Evolutionary conservation across 2,888 invertebrate genomes (phyloP), one percentile per base, ranked within the genome.

Genomic region (Trypoxylon attenuatum): DNA sequence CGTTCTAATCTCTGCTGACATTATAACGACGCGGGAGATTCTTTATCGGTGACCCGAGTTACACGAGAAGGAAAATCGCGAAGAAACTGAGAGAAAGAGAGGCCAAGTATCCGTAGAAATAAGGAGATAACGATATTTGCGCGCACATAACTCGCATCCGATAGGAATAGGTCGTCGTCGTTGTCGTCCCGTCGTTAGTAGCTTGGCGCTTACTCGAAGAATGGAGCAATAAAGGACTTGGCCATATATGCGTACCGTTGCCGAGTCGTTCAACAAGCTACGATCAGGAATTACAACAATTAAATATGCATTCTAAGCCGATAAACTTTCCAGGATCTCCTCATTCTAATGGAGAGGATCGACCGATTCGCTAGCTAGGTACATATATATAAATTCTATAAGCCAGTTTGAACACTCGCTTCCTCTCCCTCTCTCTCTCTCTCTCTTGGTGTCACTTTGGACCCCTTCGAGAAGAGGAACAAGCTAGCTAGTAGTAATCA

Each of bases 91-190:
- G 41, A 51, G 33, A 10, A 1, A 33, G 57, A 27, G 45, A 29
- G 39, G 41, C n/a, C 42, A 57, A 61, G 65, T 62, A 42, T 46
- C 33, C 52, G 58, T 60, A 50, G 72, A 60, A 73, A 73, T 65
- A 73, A 68, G 62, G 64, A 62, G 71, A 55, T 73, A 73, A 73
- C 73, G 73, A 73, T 73, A 71, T 73, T 73, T 73, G 58, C 60
- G 60, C 59, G 73, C 46, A 65, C 71, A 65, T 69, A 73, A 70
- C 71, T 73, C 56, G 71, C 46, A 49, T 50, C 57, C 61, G 64
- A 68, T 68, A 71, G 73, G 72, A 66, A 73, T 73, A 73, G 73
- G 72, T 73, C 69, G 72, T 54, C 55, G 59, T 56, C 56, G 73
- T 69, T 56, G 72, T 62, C 33, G 72, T 73, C 69, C 69, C 57